A percentile compares a stretch with the other conserved stretches of the same genome.
Conservation (phyloP, 2,797 vertebrate genomes). For the Eulemur mongoz region DNA sequence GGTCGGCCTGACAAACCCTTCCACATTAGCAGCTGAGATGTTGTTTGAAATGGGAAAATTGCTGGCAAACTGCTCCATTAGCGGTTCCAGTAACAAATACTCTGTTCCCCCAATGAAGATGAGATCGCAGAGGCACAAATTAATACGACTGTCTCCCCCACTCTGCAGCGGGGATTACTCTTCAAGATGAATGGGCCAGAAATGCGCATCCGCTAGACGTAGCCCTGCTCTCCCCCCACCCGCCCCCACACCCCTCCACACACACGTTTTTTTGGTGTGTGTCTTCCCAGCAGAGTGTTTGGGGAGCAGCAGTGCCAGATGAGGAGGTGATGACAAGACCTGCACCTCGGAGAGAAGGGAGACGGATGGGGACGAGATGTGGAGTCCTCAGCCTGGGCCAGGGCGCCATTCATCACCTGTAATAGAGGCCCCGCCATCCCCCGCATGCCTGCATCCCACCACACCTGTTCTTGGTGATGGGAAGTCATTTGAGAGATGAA, state of each 20-base stretch:
- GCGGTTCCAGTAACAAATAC: slow-evolving; percentile 85
- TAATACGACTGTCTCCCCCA: slow-evolving; percentile 82
- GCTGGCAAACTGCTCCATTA: slow-evolving; percentile 86
- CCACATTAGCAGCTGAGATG: slow-evolving; percentile 83
- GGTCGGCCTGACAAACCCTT: slow-evolving; percentile 87
- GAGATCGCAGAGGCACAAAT: slow-evolving; percentile 83
- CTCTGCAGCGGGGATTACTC: slow-evolving; percentile 82
- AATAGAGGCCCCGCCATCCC: slow-evolving; percentile 51
- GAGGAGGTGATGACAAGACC: slow-evolving; percentile 75
- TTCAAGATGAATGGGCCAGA: slow-evolving; percentile 82
- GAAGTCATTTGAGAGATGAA: slow-evolving; percentile 67
- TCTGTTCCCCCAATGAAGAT: slow-evolving; percentile 79
- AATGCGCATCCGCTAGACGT: slow-evolving; percentile 46
- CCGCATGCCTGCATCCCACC: slow-evolving; percentile 20
- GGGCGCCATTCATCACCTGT: slow-evolving; percentile 76
- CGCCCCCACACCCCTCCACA: background rate
- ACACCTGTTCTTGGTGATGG: slow-evolving; percentile 64
- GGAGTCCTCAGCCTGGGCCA: slow-evolving; percentile 61
- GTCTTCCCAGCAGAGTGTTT: slow-evolving; percentile 22
- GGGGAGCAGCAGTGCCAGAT: slow-evolving; percentile 43
- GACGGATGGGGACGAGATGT: slow-evolving; percentile 73
- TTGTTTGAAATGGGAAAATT: slow-evolving; percentile 87
- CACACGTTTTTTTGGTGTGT: background rate
- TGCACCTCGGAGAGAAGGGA: slow-evolving; percentile 72
- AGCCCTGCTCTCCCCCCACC: slow-evolving; percentile 48